Evolutionary conservation across 1,140 invertebrate genomes (phyloP), one percentile per base, ranked within the genome.

Genomic region (Anoplolepis gracilipes): DNA sequence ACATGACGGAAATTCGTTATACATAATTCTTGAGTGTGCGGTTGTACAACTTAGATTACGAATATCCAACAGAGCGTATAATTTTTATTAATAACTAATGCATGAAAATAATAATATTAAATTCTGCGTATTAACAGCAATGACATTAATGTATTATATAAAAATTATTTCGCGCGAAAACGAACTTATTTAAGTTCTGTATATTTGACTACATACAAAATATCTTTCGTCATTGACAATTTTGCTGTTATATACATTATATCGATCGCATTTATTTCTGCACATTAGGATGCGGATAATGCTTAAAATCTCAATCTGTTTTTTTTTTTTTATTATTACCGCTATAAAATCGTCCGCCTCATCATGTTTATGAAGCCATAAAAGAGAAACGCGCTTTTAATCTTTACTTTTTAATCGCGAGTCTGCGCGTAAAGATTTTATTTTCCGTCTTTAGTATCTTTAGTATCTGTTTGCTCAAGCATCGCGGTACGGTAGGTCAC

Each of bases 361-460:
- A 42, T 28, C 53, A 30, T 42, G 39, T 79, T 81, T 64, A 72
- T 57, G 28, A 19, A 19, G 13, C 49, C 30, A 10, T 79, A 73
- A 82, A 72, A 59, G 13, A 49, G 19, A 42, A 49, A 55, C 8
- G 53, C 36, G 7, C 25, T 13, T 59, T 67, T 67, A 55, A 79
- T 79, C 61, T 78, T 39, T 57, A 39, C 0, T 11, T 39, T 72
- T 82, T 59, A 82, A 81, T 46, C 78, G 36, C 36, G 22, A 19
- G 19, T 8, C n/a, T 39, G 25, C 30, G 36, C 65, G 22, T 82
- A 42, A 82, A 72, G 65, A 46, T 46, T 81, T 81, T n/a, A 81
- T 78, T 30, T 6, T 33, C 33, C 19, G 16, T 57, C 2, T 79
- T 69, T 57, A 42, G 16, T 78, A 78, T 67, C 42, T 53, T 67